Base-by-base conservation (phyloP, 2,888 invertebrate species). In the Scotopteryx bipunctaria region DNA sequence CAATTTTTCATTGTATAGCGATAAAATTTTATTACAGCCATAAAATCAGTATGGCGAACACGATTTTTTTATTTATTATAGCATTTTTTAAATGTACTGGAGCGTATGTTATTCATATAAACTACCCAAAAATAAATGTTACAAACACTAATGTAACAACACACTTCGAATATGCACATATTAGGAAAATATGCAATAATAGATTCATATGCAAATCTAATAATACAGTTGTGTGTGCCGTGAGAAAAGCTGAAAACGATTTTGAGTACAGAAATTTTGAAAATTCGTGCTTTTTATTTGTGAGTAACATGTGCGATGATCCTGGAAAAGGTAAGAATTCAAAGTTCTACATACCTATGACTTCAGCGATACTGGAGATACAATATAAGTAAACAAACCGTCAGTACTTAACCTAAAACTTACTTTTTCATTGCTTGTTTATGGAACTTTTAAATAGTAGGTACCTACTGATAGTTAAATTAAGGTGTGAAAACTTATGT, bases 271-370 rank as follows among this genome's bases (percentile, higher is more conserved):
- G 61, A 14, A 69, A 78, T n/a, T 86, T 76, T 56, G 38, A 63
- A 1, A 86, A 83, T 44, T 60, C 71, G 0, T 86, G 86, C 44
- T 78, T 63, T 54, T 61, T 86, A 47, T 82, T 83, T 62, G 50
- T 84, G 38, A 63, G 53, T 21, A 86, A 86, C 49, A 78, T 86
- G 74, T 86, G 86, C 27, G 74, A 78, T 4, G 38, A 68, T 57
- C 77, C 78, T 1, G 77, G 70, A 0, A 50, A 69, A 19, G 86
- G 86, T 86, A 59, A 63, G 69, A 21, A 25, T 14, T 21, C 11
- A 41, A 1, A 15, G 14, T 32, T 23, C 8, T 25, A 6, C 9
- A 25, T 15, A 15, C 11, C 8, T 5, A n/a, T 5, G 19, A 19
- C 19, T 19, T 19, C 19, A n/a, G n/a, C n/a, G n/a, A n/a, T n/a